Evolutionary conservation across 1,140 invertebrate species (phyloP).

Genomic region (Macrobrachium rosenbergii): DNA sequence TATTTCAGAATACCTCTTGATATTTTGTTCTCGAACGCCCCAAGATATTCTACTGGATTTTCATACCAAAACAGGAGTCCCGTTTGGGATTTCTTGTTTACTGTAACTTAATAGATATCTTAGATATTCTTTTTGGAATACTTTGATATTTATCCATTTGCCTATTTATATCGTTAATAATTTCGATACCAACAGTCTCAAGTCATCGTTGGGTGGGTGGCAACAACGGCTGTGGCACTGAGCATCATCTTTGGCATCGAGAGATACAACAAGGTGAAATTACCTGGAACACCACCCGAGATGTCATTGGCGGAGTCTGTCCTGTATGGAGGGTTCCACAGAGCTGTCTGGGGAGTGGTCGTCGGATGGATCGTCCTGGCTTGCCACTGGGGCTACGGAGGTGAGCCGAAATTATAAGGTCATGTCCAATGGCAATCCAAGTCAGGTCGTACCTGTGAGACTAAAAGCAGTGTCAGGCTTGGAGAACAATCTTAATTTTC

Average conservation of each 20-base stretch:
- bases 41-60: no score
- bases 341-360: conserved; percentile 74
- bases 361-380: conserved; percentile 79
- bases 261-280: conserved; percentile 26
- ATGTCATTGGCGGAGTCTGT: conserved; percentile 70
- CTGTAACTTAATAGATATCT: no score
- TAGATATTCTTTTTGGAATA: no score
- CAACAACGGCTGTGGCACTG: conserved; percentile 10
- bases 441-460: background rate
- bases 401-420: conserved; percentile 63
- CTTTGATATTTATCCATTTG: no score
- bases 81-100: no score
- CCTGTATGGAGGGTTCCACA: conserved; percentile 75
- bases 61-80: no score
- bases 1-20: no score
- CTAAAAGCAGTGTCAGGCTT: background rate
- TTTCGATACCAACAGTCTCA: conserved; percentile 10
- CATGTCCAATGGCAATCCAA: background rate
- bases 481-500: background rate
- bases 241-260: conserved; percentile 39
- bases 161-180: no score
- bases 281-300: background rate
- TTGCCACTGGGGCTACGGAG: conserved; percentile 80
- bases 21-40: no score
- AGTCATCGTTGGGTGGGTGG: conserved; percentile 20